Percentiles rank a stretch among this genome's conserved stretches.
phyloP scores from a whole-genome alignment of 2,797 vertebrate species.

The Cottoperca gobio region DNA sequence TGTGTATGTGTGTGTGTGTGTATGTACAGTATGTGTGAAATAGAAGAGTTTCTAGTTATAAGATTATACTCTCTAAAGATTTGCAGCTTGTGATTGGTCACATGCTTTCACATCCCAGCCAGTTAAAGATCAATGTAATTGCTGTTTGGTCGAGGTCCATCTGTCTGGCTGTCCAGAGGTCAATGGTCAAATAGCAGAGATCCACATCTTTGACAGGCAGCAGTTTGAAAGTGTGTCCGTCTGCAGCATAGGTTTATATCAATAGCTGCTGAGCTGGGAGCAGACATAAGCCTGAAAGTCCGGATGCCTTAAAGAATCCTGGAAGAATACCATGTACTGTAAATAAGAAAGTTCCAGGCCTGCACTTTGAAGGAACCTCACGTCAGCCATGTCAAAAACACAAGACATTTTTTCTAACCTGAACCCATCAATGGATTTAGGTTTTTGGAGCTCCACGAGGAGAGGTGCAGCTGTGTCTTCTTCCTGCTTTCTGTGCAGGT shows the following conservation, averaged over 20 bases:
- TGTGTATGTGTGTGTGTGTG: too few species aligned
- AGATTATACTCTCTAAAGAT: conserved; percentile 10
- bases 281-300: conserved; percentile 17
- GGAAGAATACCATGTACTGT: not conserved
- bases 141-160: conserved; percentile 12
- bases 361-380: not conserved
- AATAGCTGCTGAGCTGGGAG: conserved; percentile 23
- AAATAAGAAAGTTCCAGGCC: not conserved
- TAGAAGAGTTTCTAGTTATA: not conserved
- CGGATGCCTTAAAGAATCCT: not conserved
- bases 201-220: conserved; percentile 17
- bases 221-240: conserved; percentile 44
- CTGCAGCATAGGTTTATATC: conserved; percentile 2
- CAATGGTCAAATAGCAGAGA: conserved; percentile 67
- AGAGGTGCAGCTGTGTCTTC: not conserved
- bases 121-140: conserved; percentile 40
- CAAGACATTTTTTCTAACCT: too few species aligned
- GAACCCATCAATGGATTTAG: not conserved
- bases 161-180: conserved; percentile 21
- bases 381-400: not conserved
- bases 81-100: conserved; percentile 31
- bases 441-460: not conserved
- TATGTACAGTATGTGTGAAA: conserved; percentile 30
- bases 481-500: not conserved
- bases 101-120: not conserved